phyloP scores from a whole-genome alignment of 2,888 invertebrate genomes.

The Agonopterix subpropinquella region DNA sequence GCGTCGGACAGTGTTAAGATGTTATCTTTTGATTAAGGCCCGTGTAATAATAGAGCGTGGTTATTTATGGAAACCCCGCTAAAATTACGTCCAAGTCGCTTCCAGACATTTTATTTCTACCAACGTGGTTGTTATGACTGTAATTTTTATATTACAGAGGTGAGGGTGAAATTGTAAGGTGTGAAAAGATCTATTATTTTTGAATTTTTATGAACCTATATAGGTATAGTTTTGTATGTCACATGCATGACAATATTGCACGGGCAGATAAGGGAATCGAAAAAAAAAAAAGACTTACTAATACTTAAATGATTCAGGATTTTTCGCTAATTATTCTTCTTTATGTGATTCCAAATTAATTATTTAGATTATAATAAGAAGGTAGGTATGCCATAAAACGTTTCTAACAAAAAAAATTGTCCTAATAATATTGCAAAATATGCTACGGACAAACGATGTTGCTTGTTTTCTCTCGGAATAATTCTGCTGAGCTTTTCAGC shows the following conservation, averaged over 20 bases:
- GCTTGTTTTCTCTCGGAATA: too few species aligned
- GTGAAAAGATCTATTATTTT: too few species aligned
- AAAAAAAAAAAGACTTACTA: too few species aligned
- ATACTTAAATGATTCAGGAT: too few species aligned
- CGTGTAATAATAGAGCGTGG: constrained; percentile 61
- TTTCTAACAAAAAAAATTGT: not conserved
- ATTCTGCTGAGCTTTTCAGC: too few species aligned
- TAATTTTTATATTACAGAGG: constrained; percentile 22
- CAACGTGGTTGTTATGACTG: constrained; percentile 24
- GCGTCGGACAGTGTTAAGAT: constrained; percentile 60
- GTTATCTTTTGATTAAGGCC: constrained; percentile 71
- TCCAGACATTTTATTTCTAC: constrained; percentile 34
- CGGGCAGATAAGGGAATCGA: too few species aligned
- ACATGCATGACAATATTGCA: too few species aligned
- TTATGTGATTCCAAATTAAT: not conserved
- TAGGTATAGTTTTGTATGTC: too few species aligned
- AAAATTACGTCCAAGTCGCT: constrained; percentile 37
- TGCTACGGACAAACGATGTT: too few species aligned
- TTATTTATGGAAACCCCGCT: constrained; percentile 56
- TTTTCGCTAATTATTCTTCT: too few species aligned
- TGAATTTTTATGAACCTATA: too few species aligned
- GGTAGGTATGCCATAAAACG: not conserved
- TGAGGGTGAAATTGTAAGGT: constrained; percentile 1
- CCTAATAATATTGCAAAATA: too few species aligned
- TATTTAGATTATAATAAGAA: not conserved